Conservation (phyloP, 1,140 invertebrate genomes). For the Leptestheria dahalacensis region DNA sequence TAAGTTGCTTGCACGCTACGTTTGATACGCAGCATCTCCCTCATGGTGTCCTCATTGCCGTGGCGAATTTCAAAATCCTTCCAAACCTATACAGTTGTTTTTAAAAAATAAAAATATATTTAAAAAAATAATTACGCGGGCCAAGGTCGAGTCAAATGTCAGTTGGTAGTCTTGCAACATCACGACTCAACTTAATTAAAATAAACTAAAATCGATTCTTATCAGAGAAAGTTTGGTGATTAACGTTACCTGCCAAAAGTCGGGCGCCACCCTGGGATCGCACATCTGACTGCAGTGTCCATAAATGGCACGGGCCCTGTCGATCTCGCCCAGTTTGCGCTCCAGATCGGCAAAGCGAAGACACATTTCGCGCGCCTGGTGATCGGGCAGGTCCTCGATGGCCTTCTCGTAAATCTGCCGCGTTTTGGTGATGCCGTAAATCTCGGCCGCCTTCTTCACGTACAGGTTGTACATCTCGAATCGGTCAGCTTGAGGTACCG, state of each 20-base stretch:
- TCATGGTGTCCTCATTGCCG: conserved; percentile 99
- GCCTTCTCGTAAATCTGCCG: conserved; percentile 96
- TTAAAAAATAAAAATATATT: no score
- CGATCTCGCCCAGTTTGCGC: conserved; percentile 93
- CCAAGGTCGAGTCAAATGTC: no score
- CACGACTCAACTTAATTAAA: no score
- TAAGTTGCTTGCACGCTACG: conserved; percentile 92
- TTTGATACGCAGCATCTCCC: conserved; percentile 97
- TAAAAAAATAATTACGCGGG: no score
- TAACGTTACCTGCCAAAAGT: conserved; percentile 13
- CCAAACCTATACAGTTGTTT: conserved; percentile 82
- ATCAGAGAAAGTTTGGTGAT: conserved; percentile 13
- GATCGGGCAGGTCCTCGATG: conserved; percentile 81
- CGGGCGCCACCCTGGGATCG: conserved; percentile 65
- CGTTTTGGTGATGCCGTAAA: conserved; percentile 92
- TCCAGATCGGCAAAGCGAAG: conserved; percentile 93
- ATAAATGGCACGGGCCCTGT: conserved; percentile 91
- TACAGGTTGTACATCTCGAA: conserved; percentile 99
- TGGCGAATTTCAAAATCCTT: conserved; percentile 98
- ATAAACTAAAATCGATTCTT: no score
- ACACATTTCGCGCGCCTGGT: conserved; percentile 90
- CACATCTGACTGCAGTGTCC: conserved; percentile 97
- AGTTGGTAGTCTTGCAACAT: no score
- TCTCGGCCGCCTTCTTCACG: conserved; percentile 92
- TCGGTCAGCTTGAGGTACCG: conserved; percentile 81